Conservation (phyloP, 92 coral and sea anemone genomes). For the Chrysogorgia sp. region DNA sequence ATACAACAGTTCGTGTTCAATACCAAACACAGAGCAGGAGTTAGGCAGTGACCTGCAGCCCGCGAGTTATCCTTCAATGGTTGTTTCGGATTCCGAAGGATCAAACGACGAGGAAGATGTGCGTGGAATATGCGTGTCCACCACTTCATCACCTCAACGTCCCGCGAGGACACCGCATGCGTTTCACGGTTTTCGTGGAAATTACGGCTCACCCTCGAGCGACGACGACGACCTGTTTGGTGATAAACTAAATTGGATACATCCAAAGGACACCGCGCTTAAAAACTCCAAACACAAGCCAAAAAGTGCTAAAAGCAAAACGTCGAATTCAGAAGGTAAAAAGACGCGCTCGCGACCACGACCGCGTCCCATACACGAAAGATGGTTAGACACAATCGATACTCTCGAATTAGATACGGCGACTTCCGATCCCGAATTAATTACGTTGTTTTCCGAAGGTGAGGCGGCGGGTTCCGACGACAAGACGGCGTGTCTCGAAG, state of each 20-base stretch:
- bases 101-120: slow-evolving; percentile 8
- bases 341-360: background rate
- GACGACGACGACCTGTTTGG: slow-evolving; percentile 1
- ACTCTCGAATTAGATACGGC: background rate
- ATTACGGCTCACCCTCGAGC: background rate
- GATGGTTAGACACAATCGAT: background rate
- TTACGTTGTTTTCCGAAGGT: slow-evolving; percentile 7
- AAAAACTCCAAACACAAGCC: background rate
- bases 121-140: slow-evolving; percentile 7
- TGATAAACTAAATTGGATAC: background rate
- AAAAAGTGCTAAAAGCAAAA: background rate
- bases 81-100: slow-evolving; percentile 17
- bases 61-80: slow-evolving; percentile 21
- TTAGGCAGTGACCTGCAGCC: slow-evolving; percentile 11
- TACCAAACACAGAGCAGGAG: slow-evolving; percentile 30
- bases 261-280: background rate
- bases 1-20: slow-evolving; percentile 21
- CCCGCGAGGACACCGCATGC: slow-evolving; percentile 13
- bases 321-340: background rate
- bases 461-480: slow-evolving; percentile 9
- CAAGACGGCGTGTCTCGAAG: background rate
- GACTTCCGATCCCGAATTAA: background rate
- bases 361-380: background rate
- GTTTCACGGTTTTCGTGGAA: slow-evolving; percentile 10
- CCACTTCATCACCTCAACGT: background rate